These are phyloP conservation scores for Notodonta dromedarius DNA, from an alignment of 2,888 invertebrate species.

Conservation along the genomic window DNA sequence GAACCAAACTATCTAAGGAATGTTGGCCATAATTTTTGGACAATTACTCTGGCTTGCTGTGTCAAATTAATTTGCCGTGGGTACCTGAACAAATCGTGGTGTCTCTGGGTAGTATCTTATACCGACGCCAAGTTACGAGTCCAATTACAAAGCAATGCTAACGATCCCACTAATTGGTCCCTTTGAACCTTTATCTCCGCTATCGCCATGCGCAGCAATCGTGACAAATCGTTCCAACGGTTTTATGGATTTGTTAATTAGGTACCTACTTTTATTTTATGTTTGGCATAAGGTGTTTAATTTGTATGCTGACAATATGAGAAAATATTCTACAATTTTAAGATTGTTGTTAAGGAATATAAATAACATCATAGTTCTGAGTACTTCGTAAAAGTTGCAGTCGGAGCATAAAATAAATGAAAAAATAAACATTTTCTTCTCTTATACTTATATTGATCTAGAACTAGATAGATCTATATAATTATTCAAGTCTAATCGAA, in stretches of 20 bases:
- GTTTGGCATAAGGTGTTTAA: neutral
- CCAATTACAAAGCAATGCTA: slow-evolving; percentile 52
- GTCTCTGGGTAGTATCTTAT: slow-evolving; percentile 16
- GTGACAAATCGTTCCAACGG: slow-evolving; percentile 35
- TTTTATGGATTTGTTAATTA: neutral
- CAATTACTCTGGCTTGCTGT: slow-evolving; percentile 25
- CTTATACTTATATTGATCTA: no score
- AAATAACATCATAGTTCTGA: no score
- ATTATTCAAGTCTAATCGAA: no score
- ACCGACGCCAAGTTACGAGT: slow-evolving; percentile 35
- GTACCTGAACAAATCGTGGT: slow-evolving; percentile 26
- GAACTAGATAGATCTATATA: no score
- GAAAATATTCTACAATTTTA: neutral
- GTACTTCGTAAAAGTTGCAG: no score
- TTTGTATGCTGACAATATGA: neutral
- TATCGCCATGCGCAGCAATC: slow-evolving; percentile 32
- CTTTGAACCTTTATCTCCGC: slow-evolving; percentile 42
- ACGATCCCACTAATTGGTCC: slow-evolving; percentile 52
- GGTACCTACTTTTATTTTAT: neutral
- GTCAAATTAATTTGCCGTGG: slow-evolving; percentile 37
- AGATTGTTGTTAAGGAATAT: no score
- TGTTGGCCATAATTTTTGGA: slow-evolving; percentile 19
- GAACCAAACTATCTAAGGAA: neutral
- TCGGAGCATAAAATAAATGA: no score
- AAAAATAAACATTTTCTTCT: no score